These are phyloP conservation scores for Tubulanus polymorphus DNA, from an alignment of 2,888 invertebrate species.

Conservation along the genomic window DNA sequence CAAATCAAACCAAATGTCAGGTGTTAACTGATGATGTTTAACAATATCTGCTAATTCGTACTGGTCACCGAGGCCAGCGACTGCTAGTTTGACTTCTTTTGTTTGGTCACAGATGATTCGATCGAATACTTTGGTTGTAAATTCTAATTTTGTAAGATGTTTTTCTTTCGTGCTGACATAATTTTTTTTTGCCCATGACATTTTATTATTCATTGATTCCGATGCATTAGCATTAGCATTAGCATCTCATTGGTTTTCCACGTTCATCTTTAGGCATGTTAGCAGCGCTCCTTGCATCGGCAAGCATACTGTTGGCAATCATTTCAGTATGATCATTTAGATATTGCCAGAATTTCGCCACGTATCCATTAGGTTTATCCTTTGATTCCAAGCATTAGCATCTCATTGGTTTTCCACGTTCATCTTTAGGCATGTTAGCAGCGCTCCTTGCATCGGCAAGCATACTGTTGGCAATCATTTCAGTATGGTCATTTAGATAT, in stretches of 20 bases:
- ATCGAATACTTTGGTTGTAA: neutral
- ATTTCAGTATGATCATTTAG: neutral
- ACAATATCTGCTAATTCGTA: neutral
- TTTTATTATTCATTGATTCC: neutral
- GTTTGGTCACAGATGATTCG: neutral
- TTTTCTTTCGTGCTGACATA: too few relatives aligned
- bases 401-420: neutral
- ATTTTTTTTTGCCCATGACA: neutral
- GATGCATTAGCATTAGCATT: too few relatives aligned
- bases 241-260: neutral
- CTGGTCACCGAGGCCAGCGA: neutral
- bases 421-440: neutral
- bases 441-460: neutral
- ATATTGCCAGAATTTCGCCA: neutral
- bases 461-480: neutral
- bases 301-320: neutral
- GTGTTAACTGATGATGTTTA: too few relatives aligned
- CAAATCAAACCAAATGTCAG: too few relatives aligned
- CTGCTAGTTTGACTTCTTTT: neutral
- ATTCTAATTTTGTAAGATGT: too few relatives aligned
- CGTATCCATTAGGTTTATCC: neutral
- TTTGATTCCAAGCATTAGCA: neutral
- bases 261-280: neutral
- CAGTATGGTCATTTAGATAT: neutral
- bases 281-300: neutral